Conservation (phyloP, 2,113 vertebrate species). For the Balaenoptera acutorostrata region DNA sequence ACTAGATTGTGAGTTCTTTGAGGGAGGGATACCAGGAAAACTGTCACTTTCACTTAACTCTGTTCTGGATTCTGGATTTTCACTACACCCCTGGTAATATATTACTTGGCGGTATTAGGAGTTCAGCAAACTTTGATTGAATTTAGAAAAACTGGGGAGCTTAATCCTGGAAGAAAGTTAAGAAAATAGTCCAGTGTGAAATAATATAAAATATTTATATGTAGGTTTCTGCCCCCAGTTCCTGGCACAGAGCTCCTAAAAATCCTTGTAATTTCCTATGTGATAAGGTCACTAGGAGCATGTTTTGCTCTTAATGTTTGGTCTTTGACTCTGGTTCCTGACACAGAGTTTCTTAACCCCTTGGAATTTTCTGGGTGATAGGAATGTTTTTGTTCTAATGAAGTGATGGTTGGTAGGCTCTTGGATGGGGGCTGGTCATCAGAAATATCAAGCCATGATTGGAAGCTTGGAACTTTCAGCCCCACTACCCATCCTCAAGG, state of each 20-base stretch:
- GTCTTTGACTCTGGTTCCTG: background rate
- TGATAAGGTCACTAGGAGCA: too few relatives aligned
- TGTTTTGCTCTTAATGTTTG: background rate
- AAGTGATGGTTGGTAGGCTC: background rate
- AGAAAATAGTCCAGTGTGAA: background rate
- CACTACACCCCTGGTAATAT: background rate
- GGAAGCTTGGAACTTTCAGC: background rate
- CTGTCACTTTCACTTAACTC: background rate
- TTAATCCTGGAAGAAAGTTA: background rate
- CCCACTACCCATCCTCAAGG: background rate
- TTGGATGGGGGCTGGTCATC: background rate
- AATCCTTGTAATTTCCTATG: background rate
- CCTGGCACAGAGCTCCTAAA: background rate
- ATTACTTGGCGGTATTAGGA: background rate
- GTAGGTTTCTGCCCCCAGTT: background rate
- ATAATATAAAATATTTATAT: background rate
- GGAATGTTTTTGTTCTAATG: background rate
- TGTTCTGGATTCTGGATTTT: background rate
- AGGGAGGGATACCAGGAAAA: background rate
- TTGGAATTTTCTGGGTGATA: background rate
- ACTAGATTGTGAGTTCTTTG: background rate
- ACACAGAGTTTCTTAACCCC: background rate
- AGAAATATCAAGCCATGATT: background rate
- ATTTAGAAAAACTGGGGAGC: background rate
- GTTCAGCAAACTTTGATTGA: background rate